phyloP scores from a whole-genome alignment of 2,113 vertebrate genomes.

The Haemorhous mexicanus region DNA sequence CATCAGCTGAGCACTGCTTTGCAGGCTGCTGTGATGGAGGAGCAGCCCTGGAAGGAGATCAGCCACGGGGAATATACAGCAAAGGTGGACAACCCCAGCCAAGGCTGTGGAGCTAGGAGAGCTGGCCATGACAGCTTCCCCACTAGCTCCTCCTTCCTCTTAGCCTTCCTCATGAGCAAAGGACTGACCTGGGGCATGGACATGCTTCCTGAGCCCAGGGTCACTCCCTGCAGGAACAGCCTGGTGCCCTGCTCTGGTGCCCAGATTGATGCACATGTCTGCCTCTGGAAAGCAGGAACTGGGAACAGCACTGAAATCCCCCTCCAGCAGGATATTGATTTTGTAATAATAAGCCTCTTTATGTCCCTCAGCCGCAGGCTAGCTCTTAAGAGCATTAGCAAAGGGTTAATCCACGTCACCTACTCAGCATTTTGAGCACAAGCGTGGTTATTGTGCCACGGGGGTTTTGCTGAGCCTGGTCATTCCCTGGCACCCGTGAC shows the following conservation, averaged over 20 bases:
- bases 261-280: background rate
- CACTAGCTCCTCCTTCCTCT: background rate
- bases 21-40: background rate
- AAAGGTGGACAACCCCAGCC: background rate
- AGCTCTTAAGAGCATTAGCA: conserved; percentile 51
- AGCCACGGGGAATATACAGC: accelerated
- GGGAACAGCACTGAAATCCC: background rate
- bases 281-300: background rate
- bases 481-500: background rate
- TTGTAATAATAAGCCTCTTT: conserved; percentile 29
- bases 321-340: background rate
- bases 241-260: background rate
- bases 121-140: background rate
- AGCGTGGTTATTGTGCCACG: background rate
- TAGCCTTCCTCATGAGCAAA: background rate
- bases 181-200: accelerated
- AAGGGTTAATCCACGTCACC: conserved; percentile 31
- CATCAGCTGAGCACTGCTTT: background rate
- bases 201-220: background rate
- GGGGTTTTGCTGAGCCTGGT: background rate
- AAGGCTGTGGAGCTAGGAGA: background rate
- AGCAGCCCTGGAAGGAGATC: background rate
- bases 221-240: background rate
- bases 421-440: conserved; percentile 32
- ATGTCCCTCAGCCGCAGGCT: background rate